phyloP scores from a whole-genome alignment of 2,888 invertebrate species.

The Deilephila porcellus region DNA sequence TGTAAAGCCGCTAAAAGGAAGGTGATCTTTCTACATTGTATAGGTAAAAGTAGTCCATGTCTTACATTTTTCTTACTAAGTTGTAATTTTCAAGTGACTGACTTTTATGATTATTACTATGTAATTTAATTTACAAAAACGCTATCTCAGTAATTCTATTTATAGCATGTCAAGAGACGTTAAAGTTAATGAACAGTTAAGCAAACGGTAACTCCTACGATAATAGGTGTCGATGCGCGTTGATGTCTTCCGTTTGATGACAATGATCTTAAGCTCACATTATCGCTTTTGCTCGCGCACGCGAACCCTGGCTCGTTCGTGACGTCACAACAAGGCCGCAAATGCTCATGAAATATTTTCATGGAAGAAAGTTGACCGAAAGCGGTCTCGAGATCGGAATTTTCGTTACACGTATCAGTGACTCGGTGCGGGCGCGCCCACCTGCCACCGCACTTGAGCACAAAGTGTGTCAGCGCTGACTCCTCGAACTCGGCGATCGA shows the following conservation, averaged over 20 bases:
- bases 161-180: neutral
- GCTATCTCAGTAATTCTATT: too few relatives aligned
- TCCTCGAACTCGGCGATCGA: slow-evolving; percentile 75
- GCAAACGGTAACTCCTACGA: slow-evolving; percentile 23
- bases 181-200: slow-evolving; percentile 26
- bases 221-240: slow-evolving; percentile 61
- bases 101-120: too few relatives aligned
- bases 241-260: slow-evolving; percentile 76
- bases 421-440: slow-evolving; percentile 76
- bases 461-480: slow-evolving; percentile 82
- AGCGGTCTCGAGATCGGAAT: slow-evolving; percentile 79
- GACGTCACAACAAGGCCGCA: neutral
- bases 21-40: too few relatives aligned
- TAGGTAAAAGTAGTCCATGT: too few relatives aligned
- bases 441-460: slow-evolving; percentile 80
- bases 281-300: slow-evolving; percentile 26
- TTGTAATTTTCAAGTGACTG: too few relatives aligned
- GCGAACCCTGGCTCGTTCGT: neutral
- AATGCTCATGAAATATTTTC: slow-evolving; percentile 40
- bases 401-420: slow-evolving; percentile 76
- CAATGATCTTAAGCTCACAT: slow-evolving; percentile 36
- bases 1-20: too few relatives aligned
- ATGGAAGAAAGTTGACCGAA: slow-evolving; percentile 80
- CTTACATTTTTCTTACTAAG: too few relatives aligned
- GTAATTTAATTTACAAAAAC: too few relatives aligned